A percentile compares a stretch with the other conserved stretches of the same genome.
Conservation (phyloP, 2,888 invertebrate species). For the Platypus cylindrus region DNA sequence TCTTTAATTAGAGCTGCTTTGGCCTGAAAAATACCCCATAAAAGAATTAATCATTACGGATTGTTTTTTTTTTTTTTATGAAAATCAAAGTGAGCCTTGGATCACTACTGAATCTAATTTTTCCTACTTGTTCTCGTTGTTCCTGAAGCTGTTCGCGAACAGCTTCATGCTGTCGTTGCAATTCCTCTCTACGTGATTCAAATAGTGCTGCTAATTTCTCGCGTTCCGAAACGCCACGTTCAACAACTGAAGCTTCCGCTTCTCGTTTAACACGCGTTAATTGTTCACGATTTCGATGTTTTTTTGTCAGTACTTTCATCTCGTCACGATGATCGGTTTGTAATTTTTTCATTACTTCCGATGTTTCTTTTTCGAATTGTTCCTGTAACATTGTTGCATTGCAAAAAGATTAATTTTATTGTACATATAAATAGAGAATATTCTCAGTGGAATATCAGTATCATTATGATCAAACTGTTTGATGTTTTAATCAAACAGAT, state of each 20-base stretch:
- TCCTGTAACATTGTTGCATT: too few species aligned
- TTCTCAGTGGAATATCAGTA: too few species aligned
- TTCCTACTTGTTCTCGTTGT: slow-evolving; percentile 52
- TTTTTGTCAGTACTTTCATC: slow-evolving; percentile 74
- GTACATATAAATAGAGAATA: too few species aligned
- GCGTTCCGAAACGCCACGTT: slow-evolving; percentile 80
- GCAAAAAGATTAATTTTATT: too few species aligned
- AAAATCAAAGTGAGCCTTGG: too few species aligned
- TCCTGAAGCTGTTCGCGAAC: slow-evolving; percentile 57
- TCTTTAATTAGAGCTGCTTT: slow-evolving; percentile 32
- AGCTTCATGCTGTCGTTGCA: slow-evolving; percentile 67
- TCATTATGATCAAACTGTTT: too few species aligned
- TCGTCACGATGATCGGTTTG: slow-evolving; percentile 77
- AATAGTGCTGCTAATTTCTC: slow-evolving; percentile 65
- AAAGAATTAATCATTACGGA: too few species aligned
- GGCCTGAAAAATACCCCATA: slow-evolving; percentile 31
- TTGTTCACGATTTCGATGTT: slow-evolving; percentile 84
- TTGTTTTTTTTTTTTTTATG: too few species aligned
- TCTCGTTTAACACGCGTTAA: slow-evolving; percentile 75
- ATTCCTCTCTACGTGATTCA: slow-evolving; percentile 60
- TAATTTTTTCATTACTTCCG: slow-evolving; percentile 65
- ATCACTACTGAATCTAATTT: too few species aligned
- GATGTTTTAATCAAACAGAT: too few species aligned
- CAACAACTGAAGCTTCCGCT: slow-evolving; percentile 69
- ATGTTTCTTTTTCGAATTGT: slow-evolving; percentile 57